A percentile compares a stretch with the other conserved stretches of the same genome.
Conservation (phyloP, 2,113 vertebrate species). For the Scalopus aquaticus region DNA sequence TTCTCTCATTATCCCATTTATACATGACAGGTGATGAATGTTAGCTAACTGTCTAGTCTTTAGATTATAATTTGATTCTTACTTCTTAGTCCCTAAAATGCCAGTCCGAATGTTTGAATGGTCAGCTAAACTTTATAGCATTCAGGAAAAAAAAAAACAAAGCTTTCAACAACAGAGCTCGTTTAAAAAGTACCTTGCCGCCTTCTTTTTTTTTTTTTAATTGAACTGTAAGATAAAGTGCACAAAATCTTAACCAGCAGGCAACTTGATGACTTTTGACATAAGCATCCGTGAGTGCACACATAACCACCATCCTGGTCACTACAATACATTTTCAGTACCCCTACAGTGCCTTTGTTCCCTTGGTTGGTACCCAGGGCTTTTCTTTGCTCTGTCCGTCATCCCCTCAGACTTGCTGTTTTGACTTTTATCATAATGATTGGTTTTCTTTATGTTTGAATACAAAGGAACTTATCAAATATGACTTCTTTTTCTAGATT, state of each 20-base stretch:
- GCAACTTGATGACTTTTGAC: background rate
- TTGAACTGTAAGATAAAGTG: background rate
- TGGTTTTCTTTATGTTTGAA: background rate
- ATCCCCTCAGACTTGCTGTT: background rate
- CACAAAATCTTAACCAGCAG: background rate
- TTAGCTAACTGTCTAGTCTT: background rate
- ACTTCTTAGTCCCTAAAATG: background rate
- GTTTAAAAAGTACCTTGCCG: background rate
- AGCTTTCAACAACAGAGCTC: background rate
- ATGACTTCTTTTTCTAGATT: background rate
- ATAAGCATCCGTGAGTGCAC: fast-evolving
- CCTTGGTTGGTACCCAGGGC: background rate
- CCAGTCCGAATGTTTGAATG: background rate
- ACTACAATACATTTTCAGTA: background rate
- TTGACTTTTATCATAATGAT: background rate
- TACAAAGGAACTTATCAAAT: background rate
- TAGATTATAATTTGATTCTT: background rate
- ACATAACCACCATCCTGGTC: fast-evolving
- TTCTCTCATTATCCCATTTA: background rate
- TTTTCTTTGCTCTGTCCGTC: background rate
- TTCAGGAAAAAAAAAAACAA: background rate
- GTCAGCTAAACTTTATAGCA: background rate
- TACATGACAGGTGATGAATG: background rate
- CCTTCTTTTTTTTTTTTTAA: too few species aligned
- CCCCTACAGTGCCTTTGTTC: fast-evolving